Evolutionary conservation across 1,140 invertebrate genomes (phyloP).

Genomic region (Drosophila yakuba): DNA sequence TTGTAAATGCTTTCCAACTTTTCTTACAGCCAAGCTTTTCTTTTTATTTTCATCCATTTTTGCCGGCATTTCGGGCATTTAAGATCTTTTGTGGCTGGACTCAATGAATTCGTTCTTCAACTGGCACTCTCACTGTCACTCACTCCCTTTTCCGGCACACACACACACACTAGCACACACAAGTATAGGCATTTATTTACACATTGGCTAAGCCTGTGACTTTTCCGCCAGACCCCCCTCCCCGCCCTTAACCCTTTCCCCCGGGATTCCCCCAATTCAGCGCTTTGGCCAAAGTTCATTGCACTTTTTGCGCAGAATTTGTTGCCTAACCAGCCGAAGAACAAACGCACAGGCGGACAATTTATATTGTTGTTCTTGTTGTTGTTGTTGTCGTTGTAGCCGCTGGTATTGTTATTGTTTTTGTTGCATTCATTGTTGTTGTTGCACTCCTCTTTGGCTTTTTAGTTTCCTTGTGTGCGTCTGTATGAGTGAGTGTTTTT

Average conservation of each 20-base stretch:
- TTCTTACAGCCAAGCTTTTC: no score
- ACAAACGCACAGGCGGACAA: slow-evolving; percentile 76
- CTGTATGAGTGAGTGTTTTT: slow-evolving; percentile 59
- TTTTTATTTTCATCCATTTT: background rate
- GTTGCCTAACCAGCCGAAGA: slow-evolving; percentile 81
- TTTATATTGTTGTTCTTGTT: slow-evolving; percentile 29
- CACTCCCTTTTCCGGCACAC: slow-evolving; percentile 8
- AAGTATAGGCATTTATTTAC: slow-evolving; percentile 38
- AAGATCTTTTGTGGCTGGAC: slow-evolving; percentile 62
- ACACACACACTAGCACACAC: no score
- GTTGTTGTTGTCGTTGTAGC: slow-evolving; percentile 18
- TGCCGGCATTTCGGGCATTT: slow-evolving; percentile 60
- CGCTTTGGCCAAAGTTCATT: slow-evolving; percentile 68
- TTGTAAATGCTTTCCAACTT: no score
- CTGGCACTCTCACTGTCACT: slow-evolving; percentile 38
- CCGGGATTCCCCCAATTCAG: slow-evolving; percentile 49
- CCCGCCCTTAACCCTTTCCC: slow-evolving; percentile 14
- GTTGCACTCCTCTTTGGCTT: slow-evolving; percentile 66
- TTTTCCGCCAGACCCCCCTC: slow-evolving; percentile 19
- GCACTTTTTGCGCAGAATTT: slow-evolving; percentile 81
- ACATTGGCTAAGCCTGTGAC: slow-evolving; percentile 53
- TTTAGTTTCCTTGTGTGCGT: slow-evolving; percentile 52
- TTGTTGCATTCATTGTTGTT: slow-evolving; percentile 45
- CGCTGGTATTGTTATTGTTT: slow-evolving; percentile 24
- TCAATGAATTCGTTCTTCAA: slow-evolving; percentile 50